Base-by-base conservation (phyloP, 2,113 vertebrate species). In the Leucosticte australis region DNA sequence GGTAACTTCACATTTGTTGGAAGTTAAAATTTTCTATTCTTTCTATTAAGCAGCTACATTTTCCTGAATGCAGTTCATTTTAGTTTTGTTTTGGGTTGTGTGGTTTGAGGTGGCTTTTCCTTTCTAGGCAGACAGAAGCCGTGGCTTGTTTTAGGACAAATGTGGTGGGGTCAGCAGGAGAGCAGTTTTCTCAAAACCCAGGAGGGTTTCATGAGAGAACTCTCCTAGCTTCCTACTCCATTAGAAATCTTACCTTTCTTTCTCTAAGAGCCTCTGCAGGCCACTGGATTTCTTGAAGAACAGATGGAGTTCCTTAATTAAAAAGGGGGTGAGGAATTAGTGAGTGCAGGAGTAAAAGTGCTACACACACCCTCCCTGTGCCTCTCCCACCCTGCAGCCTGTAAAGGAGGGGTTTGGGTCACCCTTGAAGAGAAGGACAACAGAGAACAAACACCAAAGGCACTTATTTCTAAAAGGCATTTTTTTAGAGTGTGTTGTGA, bases 321-420 rank as follows among this genome's bases (percentile, higher is more conserved):
- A 75, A 78, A 77, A 64, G 15, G 3, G 3, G 2, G 2, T 2
- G 2, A 79, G 31, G 27, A 64, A 63, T 84, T 55, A 33, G 21
- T 17, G 53, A 64, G 23, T 52, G 44, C 41, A 56, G 41, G 18
- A 79, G 5, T 31, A 23, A 20, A 39, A 21, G 23, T 81, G 71
- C 26, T 33, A 1, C 9, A 30, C 0, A 1, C 17, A 5, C 15
- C 4, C 6, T 68, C n/a, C 19, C 7, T 33, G 15, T 71, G 27
- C 31, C 27, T 75, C 17, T 53, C 23, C 39, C 6, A 50, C 24
- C n/a, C n/a, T 13, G 21, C 23, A 4, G 23, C 14, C 1, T 12
- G 9, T 33, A 53, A 82, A 68, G 57, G 53, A 79, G 44, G 10
- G 20, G 8, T 18, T 63, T 49, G 47, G 30, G 35, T 59, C 27